Evolutionary conservation across 2,797 vertebrate genomes (phyloP).

Genomic region (Hyperoplus lanceolatus): DNA sequence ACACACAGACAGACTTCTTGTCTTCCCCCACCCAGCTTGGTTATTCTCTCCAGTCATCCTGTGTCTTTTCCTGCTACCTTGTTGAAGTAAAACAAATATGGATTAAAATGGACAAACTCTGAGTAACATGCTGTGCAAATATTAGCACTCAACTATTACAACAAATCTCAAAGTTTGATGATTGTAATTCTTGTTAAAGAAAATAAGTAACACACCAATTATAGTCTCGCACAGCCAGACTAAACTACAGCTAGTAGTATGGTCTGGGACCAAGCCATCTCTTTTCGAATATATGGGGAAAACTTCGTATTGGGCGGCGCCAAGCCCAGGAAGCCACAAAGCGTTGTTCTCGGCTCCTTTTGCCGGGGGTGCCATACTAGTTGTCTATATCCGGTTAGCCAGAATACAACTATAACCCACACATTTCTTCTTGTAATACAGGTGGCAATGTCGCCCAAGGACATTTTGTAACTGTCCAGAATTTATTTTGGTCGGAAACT

Average conservation of each 20-base stretch:
- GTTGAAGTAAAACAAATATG: conserved; percentile 12
- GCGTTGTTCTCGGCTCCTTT: no score
- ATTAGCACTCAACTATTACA: neutral
- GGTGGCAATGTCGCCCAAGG: neutral
- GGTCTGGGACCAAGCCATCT: no score
- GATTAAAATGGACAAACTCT: conserved; percentile 25
- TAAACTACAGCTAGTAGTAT: no score
- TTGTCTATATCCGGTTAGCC: no score
- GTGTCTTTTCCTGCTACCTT: neutral
- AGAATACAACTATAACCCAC: neutral
- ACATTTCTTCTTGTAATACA: neutral
- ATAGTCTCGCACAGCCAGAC: no score
- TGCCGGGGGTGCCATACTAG: no score
- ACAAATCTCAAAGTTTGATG: neutral
- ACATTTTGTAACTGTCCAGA: neutral
- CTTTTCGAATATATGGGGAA: no score
- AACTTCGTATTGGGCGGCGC: no score
- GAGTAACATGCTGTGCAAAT: neutral
- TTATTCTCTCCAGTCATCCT: conserved; percentile 9
- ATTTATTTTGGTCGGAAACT: conserved; percentile 10
- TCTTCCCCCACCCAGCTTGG: conserved; percentile 20
- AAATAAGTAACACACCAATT: neutral
- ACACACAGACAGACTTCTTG: neutral
- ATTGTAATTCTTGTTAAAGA: neutral
- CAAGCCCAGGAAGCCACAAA: no score